Evolutionary conservation across 30 jellyfish, hydroid and myxozoan species (phyloP), one percentile per base, ranked within the genome.

Genomic region (Morbakka virulenta): DNA sequence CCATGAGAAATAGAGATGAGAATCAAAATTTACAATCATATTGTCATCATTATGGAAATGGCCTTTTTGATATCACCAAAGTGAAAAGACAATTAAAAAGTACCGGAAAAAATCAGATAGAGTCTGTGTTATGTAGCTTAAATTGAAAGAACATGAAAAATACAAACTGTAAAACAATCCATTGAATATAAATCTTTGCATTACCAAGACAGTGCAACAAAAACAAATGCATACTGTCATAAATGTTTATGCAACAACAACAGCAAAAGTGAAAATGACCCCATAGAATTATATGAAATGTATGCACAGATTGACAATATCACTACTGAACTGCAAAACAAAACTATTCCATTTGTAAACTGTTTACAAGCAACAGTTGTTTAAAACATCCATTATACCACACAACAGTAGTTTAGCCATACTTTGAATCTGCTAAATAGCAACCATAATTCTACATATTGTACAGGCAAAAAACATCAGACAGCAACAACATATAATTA

Each of bases 341-440:
- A 72, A 67, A 31, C 34, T 6, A 33, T 32, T 33, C 74, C 12
- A 48, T 34, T 50, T 61, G 52, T 34, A 53, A 72, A 34, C 72
- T 72, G 29, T 72, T 72, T 30, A 50, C 52, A 1, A 17, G 78
- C 61, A 75, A 75, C 77, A 75, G 78, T n/a, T 35, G 77, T 53
- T 72, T 53, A 24, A 57, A 52, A 75, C 86, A 75, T 53, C 86
- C 78, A 48, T 66, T 77, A 53, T 47, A 77, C 67, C 86, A 75
- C 67, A 75, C 62, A 31, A 75, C 77, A 52, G 33, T 77, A n/a
- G n/a, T n/a, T n/a, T n/a, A n/a, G n/a, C n/a, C n/a, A n/a, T n/a
- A n/a, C n/a, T n/a, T n/a, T n/a, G n/a, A n/a, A n/a, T n/a, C n/a
- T n/a, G n/a, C n/a, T n/a, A n/a, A n/a, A n/a, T n/a, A n/a, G n/a